These are phyloP conservation scores for Zaprionus africanus DNA, from an alignment of 1,140 invertebrate species.

Conservation along the genomic window DNA sequence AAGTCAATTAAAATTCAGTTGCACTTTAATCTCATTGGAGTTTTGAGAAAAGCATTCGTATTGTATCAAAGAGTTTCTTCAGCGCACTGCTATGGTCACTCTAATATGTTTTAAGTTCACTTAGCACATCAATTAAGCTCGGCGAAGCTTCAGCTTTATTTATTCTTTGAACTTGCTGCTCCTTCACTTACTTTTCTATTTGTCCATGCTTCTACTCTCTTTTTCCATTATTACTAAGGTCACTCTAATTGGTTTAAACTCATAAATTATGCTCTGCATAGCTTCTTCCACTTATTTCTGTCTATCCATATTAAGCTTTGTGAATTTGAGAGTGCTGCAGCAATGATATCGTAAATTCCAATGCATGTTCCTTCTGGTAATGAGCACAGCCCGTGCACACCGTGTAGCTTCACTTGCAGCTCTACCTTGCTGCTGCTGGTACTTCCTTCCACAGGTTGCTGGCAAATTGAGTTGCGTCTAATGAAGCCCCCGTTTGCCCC, in stretches of 20 bases:
- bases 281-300: not conserved
- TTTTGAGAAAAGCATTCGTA: no score
- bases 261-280: not conserved
- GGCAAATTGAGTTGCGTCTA: conserved; percentile 71
- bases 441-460: not conserved
- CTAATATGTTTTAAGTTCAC: not conserved
- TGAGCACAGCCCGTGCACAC: not conserved
- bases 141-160: no score
- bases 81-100: not conserved
- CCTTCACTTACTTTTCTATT: no score
- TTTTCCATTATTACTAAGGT: not conserved
- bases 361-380: not conserved
- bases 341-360: not conserved
- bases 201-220: no score
- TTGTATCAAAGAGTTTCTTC: not conserved
- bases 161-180: no score
- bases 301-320: not conserved
- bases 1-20: no score
- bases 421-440: not conserved
- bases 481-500: conserved; percentile 49
- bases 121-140: no score
- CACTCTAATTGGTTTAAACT: not conserved
- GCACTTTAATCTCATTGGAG: no score
- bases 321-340: not conserved
- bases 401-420: conserved; percentile 9